phyloP scores from a whole-genome alignment of 2,888 invertebrate genomes.

The Altica lythri region DNA sequence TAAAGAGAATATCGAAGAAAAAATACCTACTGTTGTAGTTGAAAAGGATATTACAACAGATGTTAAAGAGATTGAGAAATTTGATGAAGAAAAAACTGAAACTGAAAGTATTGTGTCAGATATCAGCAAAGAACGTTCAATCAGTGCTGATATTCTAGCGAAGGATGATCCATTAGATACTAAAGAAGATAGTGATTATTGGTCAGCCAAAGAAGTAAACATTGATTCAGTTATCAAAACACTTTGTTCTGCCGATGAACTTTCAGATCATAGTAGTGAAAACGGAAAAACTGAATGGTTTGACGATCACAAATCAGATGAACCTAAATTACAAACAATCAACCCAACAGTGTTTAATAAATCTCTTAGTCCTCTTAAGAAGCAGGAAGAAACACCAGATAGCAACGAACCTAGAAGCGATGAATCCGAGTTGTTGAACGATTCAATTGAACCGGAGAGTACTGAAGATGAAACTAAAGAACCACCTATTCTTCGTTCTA shows the following conservation, averaged over 20 bases:
- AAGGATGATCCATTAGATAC: slow-evolving; percentile 61
- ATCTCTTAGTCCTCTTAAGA: slow-evolving; percentile 22
- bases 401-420: slow-evolving; percentile 11
- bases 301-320: slow-evolving; percentile 35
- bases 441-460: slow-evolving; percentile 31
- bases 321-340: slow-evolving; percentile 8
- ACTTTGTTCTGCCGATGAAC: slow-evolving; percentile 62
- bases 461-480: slow-evolving; percentile 52
- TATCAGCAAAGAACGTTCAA: slow-evolving; percentile 51
- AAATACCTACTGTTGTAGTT: slow-evolving; percentile 21
- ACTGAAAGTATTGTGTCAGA: slow-evolving; percentile 52
- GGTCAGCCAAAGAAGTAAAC: slow-evolving; percentile 79
- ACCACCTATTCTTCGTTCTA: slow-evolving; percentile 32
- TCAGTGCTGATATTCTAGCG: slow-evolving; percentile 49
- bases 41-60: slow-evolving; percentile 44
- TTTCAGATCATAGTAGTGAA: slow-evolving; percentile 54
- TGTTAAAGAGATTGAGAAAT: slow-evolving; percentile 52
- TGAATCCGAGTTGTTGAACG: slow-evolving; percentile 32
- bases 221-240: slow-evolving; percentile 83
- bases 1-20: slow-evolving; percentile 32
- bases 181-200: slow-evolving; percentile 65
- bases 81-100: slow-evolving; percentile 53
- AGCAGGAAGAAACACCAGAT: slow-evolving; percentile 18
- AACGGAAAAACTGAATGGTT: slow-evolving; percentile 49
- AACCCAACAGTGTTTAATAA: slow-evolving; percentile 17